Evolutionary conservation across 2,888 invertebrate genomes (phyloP).

Genomic region (Scaptomyza cyrtandrae): DNA sequence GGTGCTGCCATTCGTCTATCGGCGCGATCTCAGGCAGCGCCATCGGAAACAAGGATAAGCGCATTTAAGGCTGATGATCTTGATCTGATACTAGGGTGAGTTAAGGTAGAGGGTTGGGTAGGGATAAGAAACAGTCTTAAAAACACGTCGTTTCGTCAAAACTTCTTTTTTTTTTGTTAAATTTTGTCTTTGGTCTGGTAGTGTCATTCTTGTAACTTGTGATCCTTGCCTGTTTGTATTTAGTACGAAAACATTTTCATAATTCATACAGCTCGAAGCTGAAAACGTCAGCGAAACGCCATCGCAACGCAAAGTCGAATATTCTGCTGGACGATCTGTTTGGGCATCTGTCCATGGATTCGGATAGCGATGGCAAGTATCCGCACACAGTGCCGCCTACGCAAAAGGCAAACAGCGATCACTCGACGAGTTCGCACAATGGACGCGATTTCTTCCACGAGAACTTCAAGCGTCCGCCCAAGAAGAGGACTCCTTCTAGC

Average conservation of each 20-base stretch:
- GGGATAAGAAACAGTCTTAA: too few species aligned
- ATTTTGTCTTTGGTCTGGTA: neutral
- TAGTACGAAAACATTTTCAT: constrained; percentile 15
- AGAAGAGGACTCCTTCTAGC: constrained; percentile 56
- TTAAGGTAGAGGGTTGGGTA: constrained; percentile 15
- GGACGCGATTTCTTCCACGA: constrained; percentile 74
- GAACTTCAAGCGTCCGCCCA: constrained; percentile 50
- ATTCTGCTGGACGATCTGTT: constrained; percentile 84
- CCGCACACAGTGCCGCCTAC: constrained; percentile 80
- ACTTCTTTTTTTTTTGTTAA: neutral
- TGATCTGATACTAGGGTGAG: constrained; percentile 90
- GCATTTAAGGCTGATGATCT: constrained; percentile 61
- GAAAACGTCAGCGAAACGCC: constrained; percentile 82
- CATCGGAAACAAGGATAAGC: constrained; percentile 31
- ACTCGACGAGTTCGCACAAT: constrained; percentile 70
- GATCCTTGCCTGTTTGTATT: constrained; percentile 12
- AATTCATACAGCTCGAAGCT: constrained; percentile 81
- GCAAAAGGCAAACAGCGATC: constrained; percentile 72
- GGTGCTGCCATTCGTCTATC: constrained; percentile 62
- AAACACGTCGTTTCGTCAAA: too few species aligned
- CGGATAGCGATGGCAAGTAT: constrained; percentile 83
- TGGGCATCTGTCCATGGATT: constrained; percentile 83
- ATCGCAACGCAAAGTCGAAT: constrained; percentile 81
- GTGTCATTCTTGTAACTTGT: neutral
- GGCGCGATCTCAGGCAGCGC: constrained; percentile 57